phyloP scores from a whole-genome alignment of 2,797 vertebrate genomes.

The Tinamus major region DNA sequence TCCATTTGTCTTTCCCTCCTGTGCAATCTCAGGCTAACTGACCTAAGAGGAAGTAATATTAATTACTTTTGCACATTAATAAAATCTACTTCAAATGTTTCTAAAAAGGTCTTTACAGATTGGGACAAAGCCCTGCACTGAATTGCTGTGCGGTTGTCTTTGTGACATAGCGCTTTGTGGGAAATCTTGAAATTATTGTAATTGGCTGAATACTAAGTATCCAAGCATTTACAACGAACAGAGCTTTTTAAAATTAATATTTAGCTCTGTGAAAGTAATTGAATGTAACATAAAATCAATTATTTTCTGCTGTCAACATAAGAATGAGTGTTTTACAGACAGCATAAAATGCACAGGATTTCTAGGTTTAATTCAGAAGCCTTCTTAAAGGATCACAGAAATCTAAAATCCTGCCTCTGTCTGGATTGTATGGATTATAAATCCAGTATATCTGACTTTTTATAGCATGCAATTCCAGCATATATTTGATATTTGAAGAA shows the following conservation, averaged over 20 bases:
- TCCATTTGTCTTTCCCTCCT: not conserved
- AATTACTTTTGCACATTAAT: not conserved
- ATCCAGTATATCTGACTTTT: not conserved
- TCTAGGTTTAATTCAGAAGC: slow-evolving; percentile 55
- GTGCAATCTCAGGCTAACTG: not conserved
- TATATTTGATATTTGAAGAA: not conserved
- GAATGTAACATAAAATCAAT: slow-evolving; percentile 63
- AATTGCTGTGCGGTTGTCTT: not conserved
- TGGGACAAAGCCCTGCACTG: not conserved
- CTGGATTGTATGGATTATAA: not conserved
- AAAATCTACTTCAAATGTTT: not conserved
- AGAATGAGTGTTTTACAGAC: slow-evolving; percentile 29
- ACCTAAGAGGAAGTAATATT: not conserved
- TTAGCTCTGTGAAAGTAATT: slow-evolving; percentile 39
- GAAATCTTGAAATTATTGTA: not conserved
- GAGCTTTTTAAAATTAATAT: slow-evolving; percentile 1
- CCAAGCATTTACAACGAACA: not conserved
- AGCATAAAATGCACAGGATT: not conserved
- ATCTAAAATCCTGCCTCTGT: not conserved
- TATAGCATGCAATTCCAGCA: not conserved
- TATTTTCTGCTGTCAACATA: slow-evolving; percentile 41
- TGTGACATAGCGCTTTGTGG: not conserved
- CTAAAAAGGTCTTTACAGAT: rapidly evolving
- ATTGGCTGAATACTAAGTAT: not conserved
- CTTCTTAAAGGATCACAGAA: not conserved